Conservation (phyloP, 2,797 vertebrate species). For the Vipera ursinii region DNA sequence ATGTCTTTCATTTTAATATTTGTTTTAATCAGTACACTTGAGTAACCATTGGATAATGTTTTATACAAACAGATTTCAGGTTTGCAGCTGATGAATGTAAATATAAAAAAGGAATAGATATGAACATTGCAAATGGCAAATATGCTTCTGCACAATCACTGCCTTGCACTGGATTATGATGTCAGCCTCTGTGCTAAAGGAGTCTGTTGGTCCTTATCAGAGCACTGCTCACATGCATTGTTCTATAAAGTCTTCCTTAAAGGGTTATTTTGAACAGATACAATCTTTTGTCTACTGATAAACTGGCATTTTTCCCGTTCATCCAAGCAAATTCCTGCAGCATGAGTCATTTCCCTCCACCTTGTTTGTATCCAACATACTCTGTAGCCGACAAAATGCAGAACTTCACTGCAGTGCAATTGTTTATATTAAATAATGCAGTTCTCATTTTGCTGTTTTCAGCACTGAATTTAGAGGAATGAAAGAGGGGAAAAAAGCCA, state of each 20-base stretch:
- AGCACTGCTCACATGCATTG: background rate
- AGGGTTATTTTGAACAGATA: slow-evolving; percentile 53
- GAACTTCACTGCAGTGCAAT: slow-evolving; percentile 22
- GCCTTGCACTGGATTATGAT: background rate
- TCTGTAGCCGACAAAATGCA: slow-evolving; percentile 36
- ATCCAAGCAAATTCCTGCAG: slow-evolving; percentile 56
- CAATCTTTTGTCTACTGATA: slow-evolving; percentile 47
- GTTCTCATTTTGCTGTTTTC: slow-evolving; percentile 39
- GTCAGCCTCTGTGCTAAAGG: background rate
- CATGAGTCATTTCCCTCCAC: slow-evolving; percentile 35
- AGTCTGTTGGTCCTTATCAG: background rate
- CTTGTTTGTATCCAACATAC: slow-evolving; percentile 13
- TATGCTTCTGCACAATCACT: background rate
- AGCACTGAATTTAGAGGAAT: slow-evolving; percentile 11
- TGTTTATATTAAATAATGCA: slow-evolving; percentile 20
- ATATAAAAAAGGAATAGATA: slow-evolving; percentile 21
- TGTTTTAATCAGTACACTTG: background rate
- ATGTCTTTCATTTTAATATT: background rate
- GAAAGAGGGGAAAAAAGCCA: slow-evolving; percentile 18
- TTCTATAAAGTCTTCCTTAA: background rate
- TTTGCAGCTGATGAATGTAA: slow-evolving; percentile 10
- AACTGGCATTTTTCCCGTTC: slow-evolving; percentile 48
- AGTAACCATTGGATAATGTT: background rate
- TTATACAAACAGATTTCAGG: background rate
- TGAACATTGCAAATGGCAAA: slow-evolving; percentile 12